Evolutionary conservation across 1,140 invertebrate genomes (phyloP).

Genomic region (Drosophila subpulchrella): DNA sequence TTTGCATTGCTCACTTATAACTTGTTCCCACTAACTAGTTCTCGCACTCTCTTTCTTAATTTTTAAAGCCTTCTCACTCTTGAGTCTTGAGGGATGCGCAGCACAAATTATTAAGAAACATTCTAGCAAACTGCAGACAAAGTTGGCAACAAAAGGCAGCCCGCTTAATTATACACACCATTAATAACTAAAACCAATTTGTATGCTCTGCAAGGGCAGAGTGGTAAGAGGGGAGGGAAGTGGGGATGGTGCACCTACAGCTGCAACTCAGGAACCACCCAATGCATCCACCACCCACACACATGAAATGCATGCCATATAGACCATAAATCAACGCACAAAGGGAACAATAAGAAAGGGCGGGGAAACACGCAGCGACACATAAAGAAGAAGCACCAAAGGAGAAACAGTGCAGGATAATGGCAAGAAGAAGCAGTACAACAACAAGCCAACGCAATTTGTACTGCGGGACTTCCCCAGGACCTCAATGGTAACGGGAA

Average conservation of each 20-base stretch:
- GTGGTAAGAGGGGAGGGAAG: slow-evolving; percentile 5
- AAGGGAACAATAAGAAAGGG: slow-evolving; percentile 55
- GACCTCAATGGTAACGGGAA: slow-evolving; percentile 5
- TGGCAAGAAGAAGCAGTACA: slow-evolving; percentile 27
- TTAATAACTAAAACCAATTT: slow-evolving; percentile 83
- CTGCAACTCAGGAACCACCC: slow-evolving; percentile 27
- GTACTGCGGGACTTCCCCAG: slow-evolving; percentile 36
- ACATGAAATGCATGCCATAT: slow-evolving; percentile 34
- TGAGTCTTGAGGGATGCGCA: slow-evolving; percentile 52
- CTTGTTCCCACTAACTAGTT: not conserved
- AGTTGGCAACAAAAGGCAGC: slow-evolving; percentile 78
- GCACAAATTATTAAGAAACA: slow-evolving; percentile 81
- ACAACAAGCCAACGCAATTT: slow-evolving; percentile 71
- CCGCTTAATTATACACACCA: slow-evolving; percentile 82
- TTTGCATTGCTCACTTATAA: slow-evolving; percentile 9
- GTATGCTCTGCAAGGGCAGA: slow-evolving; percentile 64
- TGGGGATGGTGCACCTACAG: slow-evolving; percentile 15
- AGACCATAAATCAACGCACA: slow-evolving; percentile 74
- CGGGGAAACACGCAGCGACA: slow-evolving; percentile 8
- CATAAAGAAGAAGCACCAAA: slow-evolving; percentile 20
- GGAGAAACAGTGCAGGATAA: slow-evolving; percentile 10
- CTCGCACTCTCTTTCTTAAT: not conserved
- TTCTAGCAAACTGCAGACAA: slow-evolving; percentile 78
- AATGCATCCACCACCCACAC: slow-evolving; percentile 26
- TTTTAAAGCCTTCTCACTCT: not conserved